A percentile compares a stretch with the other conserved stretches of the same genome.
These are phyloP conservation scores for Tachysurus vachellii DNA, from an alignment of 2,113 vertebrate species.

Conservation along the genomic window DNA sequence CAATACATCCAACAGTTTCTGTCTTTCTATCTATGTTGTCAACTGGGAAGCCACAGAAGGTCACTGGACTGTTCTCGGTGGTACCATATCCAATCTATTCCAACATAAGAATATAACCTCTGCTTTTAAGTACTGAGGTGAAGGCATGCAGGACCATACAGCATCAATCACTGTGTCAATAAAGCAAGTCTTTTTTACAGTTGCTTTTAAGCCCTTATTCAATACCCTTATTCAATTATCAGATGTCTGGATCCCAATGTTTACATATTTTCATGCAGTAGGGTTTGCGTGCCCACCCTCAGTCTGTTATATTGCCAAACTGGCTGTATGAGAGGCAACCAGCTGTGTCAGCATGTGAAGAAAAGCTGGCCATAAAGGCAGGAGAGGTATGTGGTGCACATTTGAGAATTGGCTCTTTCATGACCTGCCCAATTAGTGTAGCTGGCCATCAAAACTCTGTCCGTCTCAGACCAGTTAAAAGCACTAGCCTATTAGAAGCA, in stretches of 20 bases:
- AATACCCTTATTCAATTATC: constrained; percentile 1
- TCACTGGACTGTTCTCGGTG: constrained; percentile 94
- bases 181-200: neutral
- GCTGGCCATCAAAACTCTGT: neutral
- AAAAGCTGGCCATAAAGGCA: constrained; percentile 29
- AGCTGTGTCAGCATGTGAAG: constrained; percentile 32
- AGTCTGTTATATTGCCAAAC: neutral
- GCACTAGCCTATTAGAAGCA: neutral
- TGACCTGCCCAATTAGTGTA: neutral
- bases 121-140: neutral
- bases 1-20: constrained; percentile 78
- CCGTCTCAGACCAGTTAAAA: constrained; percentile 1
- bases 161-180: neutral
- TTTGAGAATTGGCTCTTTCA: constrained; percentile 53
- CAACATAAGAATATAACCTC: constrained; percentile 35
- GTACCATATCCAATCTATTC: constrained; percentile 87
- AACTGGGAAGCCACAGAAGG: constrained; percentile 76
- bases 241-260: neutral
- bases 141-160: neutral
- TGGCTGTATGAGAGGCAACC: constrained; percentile 5
- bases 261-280: neutral
- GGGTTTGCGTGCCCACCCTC: neutral
- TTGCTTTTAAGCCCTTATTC: neutral
- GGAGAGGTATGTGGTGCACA: constrained; percentile 57
- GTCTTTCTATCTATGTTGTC: constrained; percentile 77